These are phyloP conservation scores for Drepanosiphum platanoidis DNA, from an alignment of 2,888 invertebrate genomes.

Conservation along the genomic window DNA sequence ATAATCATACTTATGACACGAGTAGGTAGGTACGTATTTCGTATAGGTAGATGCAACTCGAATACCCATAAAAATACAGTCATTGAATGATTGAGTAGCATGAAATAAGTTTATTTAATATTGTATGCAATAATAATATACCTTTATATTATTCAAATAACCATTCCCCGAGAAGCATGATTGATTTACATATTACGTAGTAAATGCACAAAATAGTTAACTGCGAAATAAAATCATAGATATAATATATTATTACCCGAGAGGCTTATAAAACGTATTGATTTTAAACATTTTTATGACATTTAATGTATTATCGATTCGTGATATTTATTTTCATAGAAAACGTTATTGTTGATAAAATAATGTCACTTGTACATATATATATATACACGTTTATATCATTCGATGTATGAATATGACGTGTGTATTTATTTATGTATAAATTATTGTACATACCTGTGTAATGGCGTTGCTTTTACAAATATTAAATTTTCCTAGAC, in stretches of 20 bases:
- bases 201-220: background rate
- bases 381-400: too few relatives aligned
- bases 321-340: background rate
- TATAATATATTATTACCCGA: too few relatives aligned
- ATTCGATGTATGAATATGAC: too few relatives aligned
- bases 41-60: background rate
- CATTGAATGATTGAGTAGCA: background rate
- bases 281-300: too few relatives aligned
- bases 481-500: background rate
- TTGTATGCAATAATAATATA: background rate
- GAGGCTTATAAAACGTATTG: too few relatives aligned
- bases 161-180: background rate
- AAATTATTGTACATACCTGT: background rate
- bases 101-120: background rate
- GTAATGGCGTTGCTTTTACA: background rate
- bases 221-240: too few relatives aligned
- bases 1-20: background rate
- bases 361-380: background rate
- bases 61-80: background rate
- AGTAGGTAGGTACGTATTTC: background rate
- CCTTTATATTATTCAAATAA: background rate
- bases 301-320: too few relatives aligned
- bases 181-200: conserved; percentile 1
- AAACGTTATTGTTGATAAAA: background rate
- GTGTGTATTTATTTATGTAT: too few relatives aligned